These are phyloP conservation scores for Trachurus trachurus DNA, from an alignment of 2,797 vertebrate genomes.

Conservation along the genomic window DNA sequence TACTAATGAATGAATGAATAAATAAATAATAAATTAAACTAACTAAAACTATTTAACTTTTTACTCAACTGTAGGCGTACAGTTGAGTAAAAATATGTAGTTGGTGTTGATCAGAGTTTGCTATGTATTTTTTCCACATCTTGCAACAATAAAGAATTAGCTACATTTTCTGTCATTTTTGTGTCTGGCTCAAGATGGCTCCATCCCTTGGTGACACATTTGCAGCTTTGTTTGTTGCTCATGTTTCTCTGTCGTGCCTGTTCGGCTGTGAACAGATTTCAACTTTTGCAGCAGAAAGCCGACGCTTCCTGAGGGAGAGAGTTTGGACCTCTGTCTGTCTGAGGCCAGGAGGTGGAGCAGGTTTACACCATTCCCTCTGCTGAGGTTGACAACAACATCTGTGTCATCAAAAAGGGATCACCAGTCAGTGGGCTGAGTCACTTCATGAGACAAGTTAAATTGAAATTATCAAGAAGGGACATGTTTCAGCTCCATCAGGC, in stretches of 20 bases:
- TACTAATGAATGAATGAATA: too few species aligned
- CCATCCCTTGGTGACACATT: neutral
- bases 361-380: neutral
- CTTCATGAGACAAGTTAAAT: neutral
- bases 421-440: neutral
- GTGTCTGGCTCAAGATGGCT: neutral
- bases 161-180: neutral
- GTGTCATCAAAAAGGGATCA: neutral
- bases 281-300: neutral
- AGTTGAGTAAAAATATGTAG: too few species aligned
- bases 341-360: constrained; percentile 29
- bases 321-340: neutral
- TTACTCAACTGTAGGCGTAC: too few species aligned
- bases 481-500: neutral
- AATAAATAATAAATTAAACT: too few species aligned
- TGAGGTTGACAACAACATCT: neutral
- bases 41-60: too few species aligned
- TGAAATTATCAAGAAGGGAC: neutral
- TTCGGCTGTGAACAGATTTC: neutral
- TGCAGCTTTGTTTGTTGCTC: neutral
- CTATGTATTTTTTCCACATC: too few species aligned
- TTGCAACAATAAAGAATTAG: neutral
- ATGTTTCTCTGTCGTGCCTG: neutral
- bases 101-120: too few species aligned
- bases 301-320: neutral